Evolutionary conservation across 2,797 vertebrate genomes (phyloP), one percentile per base, ranked within the genome.

Genomic region (Cephalopachus bancanus): DNA sequence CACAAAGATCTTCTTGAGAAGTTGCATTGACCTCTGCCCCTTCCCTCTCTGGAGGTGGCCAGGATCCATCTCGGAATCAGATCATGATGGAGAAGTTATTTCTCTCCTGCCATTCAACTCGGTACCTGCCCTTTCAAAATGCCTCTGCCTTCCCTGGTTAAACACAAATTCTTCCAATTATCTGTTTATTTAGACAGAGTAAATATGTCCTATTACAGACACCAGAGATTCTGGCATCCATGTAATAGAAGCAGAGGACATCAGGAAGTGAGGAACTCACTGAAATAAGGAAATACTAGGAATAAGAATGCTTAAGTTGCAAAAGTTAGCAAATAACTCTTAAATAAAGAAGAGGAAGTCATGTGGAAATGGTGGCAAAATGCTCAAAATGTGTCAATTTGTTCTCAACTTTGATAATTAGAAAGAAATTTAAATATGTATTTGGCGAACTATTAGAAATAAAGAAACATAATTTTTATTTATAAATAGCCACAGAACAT

Each of bases 401-500:
- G 16, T 67, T 84, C 60, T 96, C 22, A 89, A 51, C n/a, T 91
- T 91, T 93, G 76, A 64, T 92, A 92, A 85, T 90, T 84, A 80
- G 14, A 93, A n/a, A 91, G 24, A 80, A 94, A 94, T 26, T 10
- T 62, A 90, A 93, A 44, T 91, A 28, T 28, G 10, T 74, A 93
- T 72, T 89, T 96, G 62, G 19, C 79, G 20, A 88, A 26, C 7
- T 93, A 75, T 81, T 89, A 74, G 62, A 92, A 89, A 57, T 67
- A 94, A 76, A 83, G 37, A 89, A 17, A 2, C 14, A 60, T 51
- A 37, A 30, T 15, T 91, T 94, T 94, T 80, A 84, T 53, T 95
- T 86, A 86, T 4, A 80, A 91, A 60, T 67, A 90, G 28, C 69
- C 6, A 71, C 15, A 67, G 26, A 83, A n/a, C 5, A 28, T 51